phyloP scores from a whole-genome alignment of 2,888 invertebrate genomes.

The Iselma pallidipennis region DNA sequence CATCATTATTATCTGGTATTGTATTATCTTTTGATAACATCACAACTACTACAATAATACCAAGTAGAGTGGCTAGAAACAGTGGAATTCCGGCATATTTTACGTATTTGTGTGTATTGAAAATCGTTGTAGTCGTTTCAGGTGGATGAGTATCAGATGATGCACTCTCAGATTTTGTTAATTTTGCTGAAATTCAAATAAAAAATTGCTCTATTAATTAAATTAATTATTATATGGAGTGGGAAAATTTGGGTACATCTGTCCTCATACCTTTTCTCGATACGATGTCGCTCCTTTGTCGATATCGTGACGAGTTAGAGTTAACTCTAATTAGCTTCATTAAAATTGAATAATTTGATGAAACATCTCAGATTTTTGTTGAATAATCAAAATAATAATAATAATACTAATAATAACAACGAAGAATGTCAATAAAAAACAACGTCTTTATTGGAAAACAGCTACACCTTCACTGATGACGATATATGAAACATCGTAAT shows the following conservation, averaged over 20 bases:
- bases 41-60: background rate
- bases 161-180: conserved; percentile 16
- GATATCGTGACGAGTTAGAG: conserved; percentile 15
- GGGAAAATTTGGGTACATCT: background rate
- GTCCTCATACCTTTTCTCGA: conserved; percentile 14
- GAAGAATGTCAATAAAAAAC: background rate
- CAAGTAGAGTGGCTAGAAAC: background rate
- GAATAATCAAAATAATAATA: too few relatives aligned
- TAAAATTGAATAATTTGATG: background rate
- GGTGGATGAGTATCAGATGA: conserved; percentile 6
- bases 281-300: conserved; percentile 6
- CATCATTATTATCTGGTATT: background rate
- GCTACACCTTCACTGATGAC: conserved; percentile 3
- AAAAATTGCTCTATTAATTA: background rate
- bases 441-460: background rate
- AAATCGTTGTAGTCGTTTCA: background rate
- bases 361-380: background rate
- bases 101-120: background rate
- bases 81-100: conserved; percentile 8
- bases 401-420: background rate
- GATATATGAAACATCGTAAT: conserved; percentile 4
- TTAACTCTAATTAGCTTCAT: conserved; percentile 21
- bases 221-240: background rate
- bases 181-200: conserved; percentile 12
- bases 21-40: background rate